A percentile compares a stretch with the other conserved stretches of the same genome.
These are phyloP conservation scores for Stenolophus ochropezus DNA, from an alignment of 2,888 invertebrate genomes.

Conservation along the genomic window DNA sequence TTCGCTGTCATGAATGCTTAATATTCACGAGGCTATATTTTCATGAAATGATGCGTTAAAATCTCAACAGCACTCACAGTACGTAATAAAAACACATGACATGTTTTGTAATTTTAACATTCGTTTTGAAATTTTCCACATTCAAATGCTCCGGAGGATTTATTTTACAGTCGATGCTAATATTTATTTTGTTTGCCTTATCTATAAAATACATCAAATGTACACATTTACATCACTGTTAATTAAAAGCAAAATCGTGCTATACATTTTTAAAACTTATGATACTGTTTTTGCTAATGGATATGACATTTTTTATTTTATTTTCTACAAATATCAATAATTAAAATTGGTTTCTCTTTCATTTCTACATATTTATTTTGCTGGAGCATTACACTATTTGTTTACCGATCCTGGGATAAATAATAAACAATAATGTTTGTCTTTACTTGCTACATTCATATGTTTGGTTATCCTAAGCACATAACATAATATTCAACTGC, in stretches of 20 bases:
- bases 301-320: not conserved
- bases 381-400: not conserved
- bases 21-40: not conserved
- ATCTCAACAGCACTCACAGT: constrained; percentile 15
- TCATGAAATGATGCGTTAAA: constrained; percentile 9
- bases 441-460: not conserved
- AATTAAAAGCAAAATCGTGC: not conserved
- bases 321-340: not conserved
- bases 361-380: not conserved
- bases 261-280: not conserved
- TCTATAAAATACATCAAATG: constrained; percentile 12
- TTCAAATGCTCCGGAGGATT: not conserved
- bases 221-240: not conserved
- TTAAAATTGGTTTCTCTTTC: not conserved
- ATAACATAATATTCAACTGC: not conserved
- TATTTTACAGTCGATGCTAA: constrained; percentile 5
- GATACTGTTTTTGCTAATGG: not conserved
- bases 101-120: not conserved
- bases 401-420: not conserved
- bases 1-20: not conserved
- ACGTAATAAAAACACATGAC: constrained; percentile 31
- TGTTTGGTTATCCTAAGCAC: not conserved
- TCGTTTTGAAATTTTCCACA: not conserved
- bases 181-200: constrained; percentile 11
- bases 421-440: not conserved